These are phyloP conservation scores for Sterna hirundo DNA, from an alignment of 2,113 vertebrate species.

Conservation along the genomic window DNA sequence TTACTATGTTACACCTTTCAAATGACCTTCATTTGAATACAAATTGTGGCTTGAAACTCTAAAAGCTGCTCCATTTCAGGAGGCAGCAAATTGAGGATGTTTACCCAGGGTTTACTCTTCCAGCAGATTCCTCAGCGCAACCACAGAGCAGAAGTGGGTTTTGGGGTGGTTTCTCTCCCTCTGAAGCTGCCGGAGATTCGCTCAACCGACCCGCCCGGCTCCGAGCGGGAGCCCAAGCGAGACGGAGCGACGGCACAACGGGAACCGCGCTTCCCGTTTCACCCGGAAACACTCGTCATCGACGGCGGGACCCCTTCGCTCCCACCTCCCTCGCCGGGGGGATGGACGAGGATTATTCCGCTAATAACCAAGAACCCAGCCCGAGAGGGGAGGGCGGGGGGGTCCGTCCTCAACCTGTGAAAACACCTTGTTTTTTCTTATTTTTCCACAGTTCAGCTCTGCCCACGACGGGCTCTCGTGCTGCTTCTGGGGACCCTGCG, in stretches of 20 bases:
- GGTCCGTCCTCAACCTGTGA: background rate
- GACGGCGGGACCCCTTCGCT: accelerated
- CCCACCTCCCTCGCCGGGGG: accelerated
- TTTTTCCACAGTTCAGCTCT: background rate
- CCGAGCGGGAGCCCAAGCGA: background rate
- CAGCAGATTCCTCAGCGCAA: background rate
- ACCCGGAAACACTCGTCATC: accelerated
- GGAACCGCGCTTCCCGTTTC: accelerated
- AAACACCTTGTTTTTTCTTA: background rate
- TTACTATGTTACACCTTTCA: slow-evolving; percentile 83
- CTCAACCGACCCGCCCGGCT: background rate
- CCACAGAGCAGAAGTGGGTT: background rate
- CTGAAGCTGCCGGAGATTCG: background rate
- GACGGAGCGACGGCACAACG: accelerated
- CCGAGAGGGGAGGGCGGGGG: background rate
- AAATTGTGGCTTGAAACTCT: slow-evolving; percentile 76
- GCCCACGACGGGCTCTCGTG: accelerated
- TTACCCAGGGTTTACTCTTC: slow-evolving; percentile 16
- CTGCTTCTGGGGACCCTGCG: accelerated
- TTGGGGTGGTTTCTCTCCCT: background rate
- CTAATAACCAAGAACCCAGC: too few species aligned
- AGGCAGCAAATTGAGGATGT: slow-evolving; percentile 61
- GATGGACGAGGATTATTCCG: background rate
- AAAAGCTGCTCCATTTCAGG: slow-evolving; percentile 72
- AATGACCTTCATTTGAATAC: slow-evolving; percentile 87